Evolutionary conservation across 1,140 invertebrate species (phyloP), one percentile per base, ranked within the genome.

Genomic region (Zaprionus tsacasi): DNA sequence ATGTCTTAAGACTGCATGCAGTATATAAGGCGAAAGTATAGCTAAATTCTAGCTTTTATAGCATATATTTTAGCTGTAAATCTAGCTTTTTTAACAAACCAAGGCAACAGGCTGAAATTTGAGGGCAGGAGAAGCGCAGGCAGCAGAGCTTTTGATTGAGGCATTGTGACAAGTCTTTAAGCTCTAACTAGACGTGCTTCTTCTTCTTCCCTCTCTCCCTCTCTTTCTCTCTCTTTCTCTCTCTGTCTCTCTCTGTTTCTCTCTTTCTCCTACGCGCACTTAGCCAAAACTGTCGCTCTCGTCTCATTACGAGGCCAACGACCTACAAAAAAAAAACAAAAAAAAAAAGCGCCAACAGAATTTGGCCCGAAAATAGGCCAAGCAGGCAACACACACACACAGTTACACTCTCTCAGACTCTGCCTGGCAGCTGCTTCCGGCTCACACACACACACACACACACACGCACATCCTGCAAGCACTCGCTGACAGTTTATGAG

Each of bases 401-500:
- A 76, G 38, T 50, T 21, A 80, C 15, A 21, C 45, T 56, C 21
- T 56, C 21, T 21, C 21, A 21, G 21, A 21, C 21, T n/a, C n/a
- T 15, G 57, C 45, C 12, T 3, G 15, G 48, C 74, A 75, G 72
- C 72, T 75, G 72, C 55, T 70, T 75, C 55, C 68, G 30, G 72
- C 66, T 70, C 21, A 30, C 27, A 30, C 27, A 30, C 27, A 30
- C 27, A 30, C 6, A 30, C 27, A 30, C 27, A 30, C 27, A 30
- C 27, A 45, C 35, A 13, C 58, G 38, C 55, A 38, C 63, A 70
- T 61, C 50, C 57, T 63, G 57, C 48, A 48, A 12, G 25, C 13
- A 55, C 36, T 70, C 70, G 83, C 79, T 89, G 85, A 89, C 85
- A 89, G 72, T 72, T 81, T 79, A 81, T 89, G 81, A 81, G 58